Conservation (phyloP, 2,888 invertebrate genomes). For the Ophioninae sp. region DNA sequence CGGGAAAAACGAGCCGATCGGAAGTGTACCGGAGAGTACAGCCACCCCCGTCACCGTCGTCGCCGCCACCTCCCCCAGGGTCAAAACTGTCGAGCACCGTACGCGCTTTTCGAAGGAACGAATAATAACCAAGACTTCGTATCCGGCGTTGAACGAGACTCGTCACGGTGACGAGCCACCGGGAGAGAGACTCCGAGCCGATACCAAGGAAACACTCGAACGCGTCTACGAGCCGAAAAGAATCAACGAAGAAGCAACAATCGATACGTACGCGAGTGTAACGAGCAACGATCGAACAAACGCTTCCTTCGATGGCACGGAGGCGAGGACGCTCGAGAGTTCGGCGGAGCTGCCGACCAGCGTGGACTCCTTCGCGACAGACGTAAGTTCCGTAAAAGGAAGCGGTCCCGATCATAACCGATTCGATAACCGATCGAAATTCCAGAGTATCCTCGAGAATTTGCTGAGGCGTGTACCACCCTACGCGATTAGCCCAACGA, state of each 20-base stretch:
- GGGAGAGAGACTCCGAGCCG: too few relatives aligned
- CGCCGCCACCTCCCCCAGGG: conserved; percentile 59
- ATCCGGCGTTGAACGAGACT: conserved; percentile 61
- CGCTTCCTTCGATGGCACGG: conserved; percentile 11
- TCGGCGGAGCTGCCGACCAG: conserved; percentile 35
- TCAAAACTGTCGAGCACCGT: conserved; percentile 69
- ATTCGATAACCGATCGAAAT: conserved; percentile 66
- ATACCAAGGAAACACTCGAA: conserved; percentile 71
- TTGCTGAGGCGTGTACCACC: conserved; percentile 57
- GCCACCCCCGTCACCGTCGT: conserved; percentile 34
- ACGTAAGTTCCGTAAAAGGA: conserved; percentile 64
- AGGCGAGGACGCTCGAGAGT: conserved; percentile 26
- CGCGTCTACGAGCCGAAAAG: conserved; percentile 69
- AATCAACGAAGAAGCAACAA: conserved; percentile 69
- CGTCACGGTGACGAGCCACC: conserved; percentile 10
- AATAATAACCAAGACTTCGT: conserved; percentile 69
- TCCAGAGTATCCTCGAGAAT: conserved; percentile 66
- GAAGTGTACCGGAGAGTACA: not conserved
- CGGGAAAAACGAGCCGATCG: not conserved
- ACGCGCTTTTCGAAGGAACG: conserved; percentile 72
- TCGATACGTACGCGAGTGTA: conserved; percentile 67
- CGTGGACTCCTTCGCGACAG: conserved; percentile 37
- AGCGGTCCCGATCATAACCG: too few relatives aligned
- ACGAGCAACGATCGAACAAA: conserved; percentile 66
- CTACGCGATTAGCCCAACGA: conserved; percentile 1